Base-by-base conservation (phyloP, 1,140 invertebrate species). In the Nylanderia fulva region DNA sequence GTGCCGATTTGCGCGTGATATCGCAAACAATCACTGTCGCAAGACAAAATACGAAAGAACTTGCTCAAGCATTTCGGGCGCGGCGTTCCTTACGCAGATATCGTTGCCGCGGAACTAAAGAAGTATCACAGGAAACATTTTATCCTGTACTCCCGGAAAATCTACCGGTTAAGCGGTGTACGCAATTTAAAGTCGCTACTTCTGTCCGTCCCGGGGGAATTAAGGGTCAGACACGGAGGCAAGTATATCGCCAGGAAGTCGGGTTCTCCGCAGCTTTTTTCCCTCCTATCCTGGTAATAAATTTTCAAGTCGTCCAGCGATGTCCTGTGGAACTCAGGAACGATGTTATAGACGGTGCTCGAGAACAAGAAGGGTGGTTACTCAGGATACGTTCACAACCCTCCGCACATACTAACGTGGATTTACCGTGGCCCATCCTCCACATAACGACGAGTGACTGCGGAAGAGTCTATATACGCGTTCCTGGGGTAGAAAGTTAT, bases 321-420 rank as follows among this genome's bases (percentile, higher is more conserved):
- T 72, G 86, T 90, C 86, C 83, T 85, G 45, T 48, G 86, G 83
- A 90, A 90, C 88, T 90, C 88, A 33, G 89, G 72, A 87, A 90
- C 88, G 83, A 90, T 85, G 88, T 90, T 90, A 90, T 79, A 87
- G 89, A 90, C 86, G 89, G 87, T 85, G 88, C 88, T 90, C 88
- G 86, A 90, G 85, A 90, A 90, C 89, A 90, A 90, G 89, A 87
- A 90, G 89, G 88, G 88, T 90, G 88, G 88, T 90, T 87, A 90
- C 85, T 90, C 86, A 72, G 86, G 63, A 52, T 87, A 87, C 86
- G 61, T 66, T 84, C 74, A 76, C 90, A 69, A 91, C 84, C 87
- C 88, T 88, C 80, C 52, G 88, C 89, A 91, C 89, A 89, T 91
- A 90, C 90, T 90, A 91, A 91, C 89, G 86, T 90, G 85, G 89